Base-by-base conservation (phyloP, 2,888 invertebrate genomes). In the Sphaeridia pumilis region DNA sequence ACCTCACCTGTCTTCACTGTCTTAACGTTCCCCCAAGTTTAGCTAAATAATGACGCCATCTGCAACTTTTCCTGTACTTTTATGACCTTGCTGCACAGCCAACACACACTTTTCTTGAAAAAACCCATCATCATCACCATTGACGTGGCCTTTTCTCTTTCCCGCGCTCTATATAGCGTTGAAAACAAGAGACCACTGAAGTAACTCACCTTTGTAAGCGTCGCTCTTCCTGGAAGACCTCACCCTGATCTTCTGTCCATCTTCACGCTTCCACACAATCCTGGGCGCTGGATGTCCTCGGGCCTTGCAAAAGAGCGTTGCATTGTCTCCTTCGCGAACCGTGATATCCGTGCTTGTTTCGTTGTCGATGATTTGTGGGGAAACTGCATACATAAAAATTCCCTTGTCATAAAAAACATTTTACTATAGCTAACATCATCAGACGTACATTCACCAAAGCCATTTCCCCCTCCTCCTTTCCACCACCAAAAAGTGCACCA, bases 291-390 rank as follows among this genome's bases (percentile, higher is more conserved):
- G 85, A 66, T 83, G 78, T 5, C 85, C 85, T 47, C 79, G 79
- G 12, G 84, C 84, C 66, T 74, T 78, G 69, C 86, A 86, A 59
- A 79, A 77, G 44, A 86, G 73, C 42, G 82, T 82, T 20, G 82
- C 79, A 65, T 84, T 82, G 58, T 82, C 82, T 0, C 83, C 83
- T 69, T 86, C 85, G 57, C 77, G 74, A 12, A 83, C 79, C 22
- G 82, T 78, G 50, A 83, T 71, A 68, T 85, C 85, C 1, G 83
- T 81, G 60, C 84, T 84, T 22, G 84, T 84, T 57, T 83, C 82
- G 65, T 81, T 78, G 67, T 83, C 81, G 51, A 83, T 74, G 66
- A 85, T 85, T 67, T 85, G 84, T 34, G 86, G 86, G 44, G 84
- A 83, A 46, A 84, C 86, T 85, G 76, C 20, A 64, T 53, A 57